A percentile compares a stretch with the other conserved stretches of the same genome.
These are phyloP conservation scores for Andrena bucephala DNA, from an alignment of 2,888 invertebrate species.

Conservation along the genomic window DNA sequence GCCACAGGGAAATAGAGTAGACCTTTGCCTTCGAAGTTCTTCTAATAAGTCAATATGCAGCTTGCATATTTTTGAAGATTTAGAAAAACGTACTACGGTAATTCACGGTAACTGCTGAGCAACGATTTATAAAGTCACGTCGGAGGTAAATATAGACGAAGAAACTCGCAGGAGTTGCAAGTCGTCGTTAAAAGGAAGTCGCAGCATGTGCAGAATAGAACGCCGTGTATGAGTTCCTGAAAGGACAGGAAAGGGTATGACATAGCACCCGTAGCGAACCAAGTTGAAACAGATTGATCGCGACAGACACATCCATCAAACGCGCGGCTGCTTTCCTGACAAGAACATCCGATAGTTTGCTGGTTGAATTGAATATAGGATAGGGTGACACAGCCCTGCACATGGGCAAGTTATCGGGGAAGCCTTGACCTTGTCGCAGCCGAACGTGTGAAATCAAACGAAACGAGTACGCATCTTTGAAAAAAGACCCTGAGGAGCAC, in stretches of 20 bases:
- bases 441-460: slow-evolving; percentile 8
- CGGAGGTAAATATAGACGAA: no score
- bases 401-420: slow-evolving; percentile 6
- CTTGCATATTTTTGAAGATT: no score
- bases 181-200: neutral
- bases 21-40: no score
- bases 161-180: neutral
- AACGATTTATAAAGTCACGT: no score
- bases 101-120: no score
- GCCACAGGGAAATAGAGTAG: no score
- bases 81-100: no score
- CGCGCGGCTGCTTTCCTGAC: slow-evolving; percentile 51
- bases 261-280: slow-evolving; percentile 37
- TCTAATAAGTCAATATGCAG: no score
- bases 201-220: neutral
- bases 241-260: slow-evolving; percentile 9
- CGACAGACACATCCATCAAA: slow-evolving; percentile 70
- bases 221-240: neutral
- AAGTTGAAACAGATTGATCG: slow-evolving; percentile 61
- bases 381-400: slow-evolving; percentile 27
- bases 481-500: no score
- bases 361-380: slow-evolving; percentile 30
- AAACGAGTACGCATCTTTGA: no score
- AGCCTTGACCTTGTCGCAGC: slow-evolving; percentile 20
- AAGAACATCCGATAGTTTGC: slow-evolving; percentile 59